Conservation (phyloP, 2,888 invertebrate species). For the Eupithecia abbreviata region DNA sequence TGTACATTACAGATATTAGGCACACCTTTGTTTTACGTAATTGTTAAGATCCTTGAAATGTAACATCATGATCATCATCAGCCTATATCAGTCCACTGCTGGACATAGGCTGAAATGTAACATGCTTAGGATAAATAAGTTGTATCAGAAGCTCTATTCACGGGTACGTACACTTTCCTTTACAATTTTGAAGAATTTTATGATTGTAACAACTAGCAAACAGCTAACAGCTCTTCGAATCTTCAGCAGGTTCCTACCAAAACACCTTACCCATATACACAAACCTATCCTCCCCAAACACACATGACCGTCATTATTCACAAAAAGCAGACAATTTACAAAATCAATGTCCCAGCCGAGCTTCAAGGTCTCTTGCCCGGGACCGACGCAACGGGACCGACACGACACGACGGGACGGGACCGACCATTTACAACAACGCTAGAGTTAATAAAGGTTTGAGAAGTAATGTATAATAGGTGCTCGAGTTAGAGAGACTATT, state of each 20-base stretch:
- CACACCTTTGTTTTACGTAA: not conserved
- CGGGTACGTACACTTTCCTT: not conserved
- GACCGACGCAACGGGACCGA: conserved; percentile 11
- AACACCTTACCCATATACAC: not conserved
- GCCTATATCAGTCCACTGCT: too few species aligned
- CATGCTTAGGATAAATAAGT: not conserved
- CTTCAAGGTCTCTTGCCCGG: conserved; percentile 19
- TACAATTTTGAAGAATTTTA: not conserved
- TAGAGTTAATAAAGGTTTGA: too few species aligned
- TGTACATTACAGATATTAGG: not conserved
- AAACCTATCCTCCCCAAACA: not conserved
- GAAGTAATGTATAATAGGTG: too few species aligned
- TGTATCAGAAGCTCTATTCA: not conserved
- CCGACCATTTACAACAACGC: conserved; percentile 17
- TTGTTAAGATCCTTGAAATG: not conserved
- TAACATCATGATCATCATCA: too few species aligned
- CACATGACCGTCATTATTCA: conserved; percentile 15
- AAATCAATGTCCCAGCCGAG: conserved; percentile 30
- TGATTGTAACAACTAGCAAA: not conserved
- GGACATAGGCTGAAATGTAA: not conserved
- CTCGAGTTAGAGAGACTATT: too few species aligned
- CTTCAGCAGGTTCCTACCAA: too few species aligned
- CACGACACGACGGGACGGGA: conserved; percentile 11
- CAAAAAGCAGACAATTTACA: conserved; percentile 21
- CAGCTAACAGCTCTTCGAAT: too few species aligned